Evolutionary conservation across 1,140 invertebrate species (phyloP).

Genomic region (Danaus melanippus): DNA sequence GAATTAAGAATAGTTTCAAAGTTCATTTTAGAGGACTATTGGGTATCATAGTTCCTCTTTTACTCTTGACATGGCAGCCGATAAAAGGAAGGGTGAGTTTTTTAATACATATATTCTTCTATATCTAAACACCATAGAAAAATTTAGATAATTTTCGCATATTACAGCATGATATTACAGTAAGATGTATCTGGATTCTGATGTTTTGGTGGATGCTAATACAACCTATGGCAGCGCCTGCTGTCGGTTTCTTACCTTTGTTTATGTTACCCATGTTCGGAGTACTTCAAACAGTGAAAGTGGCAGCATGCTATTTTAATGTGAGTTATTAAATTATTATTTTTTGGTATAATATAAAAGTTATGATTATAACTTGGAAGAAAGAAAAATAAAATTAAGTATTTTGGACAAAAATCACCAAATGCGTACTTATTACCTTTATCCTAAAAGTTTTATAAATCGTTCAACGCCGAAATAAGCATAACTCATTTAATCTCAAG

Average conservation of each 20-base stretch:
- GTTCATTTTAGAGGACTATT: slow-evolving; percentile 33
- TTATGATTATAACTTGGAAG: no score
- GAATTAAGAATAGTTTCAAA: slow-evolving; percentile 27
- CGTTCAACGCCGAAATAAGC: no score
- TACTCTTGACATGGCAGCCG: slow-evolving; percentile 30
- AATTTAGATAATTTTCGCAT: background rate
- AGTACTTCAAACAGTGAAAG: slow-evolving; percentile 18
- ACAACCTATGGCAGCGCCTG: slow-evolving; percentile 36
- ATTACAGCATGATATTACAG: slow-evolving; percentile 33
- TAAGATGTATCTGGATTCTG: slow-evolving; percentile 36
- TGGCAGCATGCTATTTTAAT: slow-evolving; percentile 38
- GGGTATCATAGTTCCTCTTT: slow-evolving; percentile 31
- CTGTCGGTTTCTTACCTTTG: slow-evolving; percentile 33
- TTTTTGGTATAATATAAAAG: background rate
- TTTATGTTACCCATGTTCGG: slow-evolving; percentile 47
- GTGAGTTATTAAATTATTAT: slow-evolving; percentile 27
- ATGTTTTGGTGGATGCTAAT: slow-evolving; percentile 40
- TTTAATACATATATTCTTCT: slow-evolving; percentile 10
- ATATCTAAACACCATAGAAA: no score
- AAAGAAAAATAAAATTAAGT: no score
- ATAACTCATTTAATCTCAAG: no score
- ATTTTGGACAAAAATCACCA: no score
- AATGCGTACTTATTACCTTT: no score
- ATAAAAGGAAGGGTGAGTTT: slow-evolving; percentile 30
- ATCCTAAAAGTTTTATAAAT: no score